Evolutionary conservation across 1,140 invertebrate genomes (phyloP), one percentile per base, ranked within the genome.

Genomic region (Drosophila triauraria): DNA sequence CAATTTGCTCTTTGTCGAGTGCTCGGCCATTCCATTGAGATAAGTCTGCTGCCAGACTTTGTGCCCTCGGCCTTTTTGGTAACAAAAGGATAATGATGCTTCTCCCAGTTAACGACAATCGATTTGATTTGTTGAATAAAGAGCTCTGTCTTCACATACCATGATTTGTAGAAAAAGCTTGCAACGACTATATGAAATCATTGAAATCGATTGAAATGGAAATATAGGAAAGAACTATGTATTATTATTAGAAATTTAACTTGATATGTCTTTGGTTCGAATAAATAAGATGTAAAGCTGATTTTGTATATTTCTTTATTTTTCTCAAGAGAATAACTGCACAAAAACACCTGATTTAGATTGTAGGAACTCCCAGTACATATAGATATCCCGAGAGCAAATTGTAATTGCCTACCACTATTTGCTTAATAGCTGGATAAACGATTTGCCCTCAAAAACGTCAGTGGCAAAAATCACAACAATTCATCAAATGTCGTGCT

Each of bases 401-500:
- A 35, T 48, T 12, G 27, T 54, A 67, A 67, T 67, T 57, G 44
- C 20, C 53, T 60, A 42, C 60, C 44, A 58, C 53, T 71, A 47
- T 74, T 77, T 47, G 46, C 30, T 69, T 82, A 86, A 82, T 82
- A 80, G 72, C 65, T 25, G 42, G 68, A 76, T 87, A 87, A 87
- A 68, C 77, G 83, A 54, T 84, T 75, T 75, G 63, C 72, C 71
- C 77, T 78, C 79, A 74, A 74, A 78, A 68, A 59, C 61, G 80
- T 80, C 72, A 68, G 30, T 43, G 60, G 72, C 77, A 84, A 75
- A 88, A 80, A 75, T 84, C 59, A 56, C 68, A 71, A 72, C 78
- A 78, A 87, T 87, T 87, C 84, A 90, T 87, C 84, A 87, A 82
- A 81, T 64, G 80, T 78, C 80, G 77, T 77, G 64, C 80, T 75